phyloP scores from a whole-genome alignment of 2,888 invertebrate genomes.

The Athalia rosae region DNA sequence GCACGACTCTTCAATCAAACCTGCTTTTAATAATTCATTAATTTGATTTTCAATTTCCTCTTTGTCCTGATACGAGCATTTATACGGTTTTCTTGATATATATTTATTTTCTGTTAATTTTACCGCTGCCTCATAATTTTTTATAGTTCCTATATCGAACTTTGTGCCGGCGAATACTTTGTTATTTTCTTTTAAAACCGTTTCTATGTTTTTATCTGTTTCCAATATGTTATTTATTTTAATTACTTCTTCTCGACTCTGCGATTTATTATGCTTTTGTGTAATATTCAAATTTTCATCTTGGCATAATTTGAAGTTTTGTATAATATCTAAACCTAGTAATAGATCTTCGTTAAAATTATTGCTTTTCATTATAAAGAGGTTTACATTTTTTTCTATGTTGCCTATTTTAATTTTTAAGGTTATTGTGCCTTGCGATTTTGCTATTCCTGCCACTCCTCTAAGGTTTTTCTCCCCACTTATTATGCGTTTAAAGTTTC shows the following conservation, averaged over 20 bases:
- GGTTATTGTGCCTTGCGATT: slow-evolving; percentile 10
- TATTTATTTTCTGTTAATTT: slow-evolving; percentile 47
- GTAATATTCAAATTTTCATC: neutral
- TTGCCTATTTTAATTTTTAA: slow-evolving; percentile 19
- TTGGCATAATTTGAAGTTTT: slow-evolving; percentile 4
- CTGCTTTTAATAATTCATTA: slow-evolving; percentile 52
- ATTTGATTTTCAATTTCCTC: slow-evolving; percentile 54
- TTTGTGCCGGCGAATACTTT: slow-evolving; percentile 44
- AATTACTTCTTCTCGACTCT: neutral
- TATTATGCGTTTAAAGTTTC: neutral
- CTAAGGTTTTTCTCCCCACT: neutral
- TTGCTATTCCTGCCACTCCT: neutral
- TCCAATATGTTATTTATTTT: neutral
- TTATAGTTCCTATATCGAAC: slow-evolving; percentile 50
- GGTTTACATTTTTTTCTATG: slow-evolving; percentile 10
- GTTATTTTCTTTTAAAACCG: slow-evolving; percentile 6
- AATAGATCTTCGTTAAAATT: slow-evolving; percentile 6
- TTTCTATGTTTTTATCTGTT: neutral
- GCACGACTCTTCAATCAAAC: slow-evolving; percentile 54
- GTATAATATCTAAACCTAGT: neutral
- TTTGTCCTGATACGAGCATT: slow-evolving; percentile 52
- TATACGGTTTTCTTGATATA: slow-evolving; percentile 47
- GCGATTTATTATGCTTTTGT: neutral
- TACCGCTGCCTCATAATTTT: slow-evolving; percentile 47
- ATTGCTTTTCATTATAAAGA: slow-evolving; percentile 37